Evolutionary conservation across 2,113 vertebrate genomes (phyloP).

Genomic region (Cyprinodon variegatus): DNA sequence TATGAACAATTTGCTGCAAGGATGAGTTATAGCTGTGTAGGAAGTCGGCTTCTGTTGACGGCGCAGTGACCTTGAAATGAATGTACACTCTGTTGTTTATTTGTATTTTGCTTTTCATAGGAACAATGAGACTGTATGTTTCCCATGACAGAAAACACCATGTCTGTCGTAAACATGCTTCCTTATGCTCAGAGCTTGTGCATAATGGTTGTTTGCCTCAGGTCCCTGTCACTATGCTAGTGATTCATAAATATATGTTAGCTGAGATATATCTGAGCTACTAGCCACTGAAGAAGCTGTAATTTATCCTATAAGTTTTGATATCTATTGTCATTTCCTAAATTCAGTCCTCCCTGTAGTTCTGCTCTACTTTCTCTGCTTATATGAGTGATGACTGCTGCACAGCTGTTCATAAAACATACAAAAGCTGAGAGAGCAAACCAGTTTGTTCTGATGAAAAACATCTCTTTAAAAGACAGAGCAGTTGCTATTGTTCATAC

Average conservation of each 20-base stretch:
- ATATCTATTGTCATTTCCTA: slow-evolving; percentile 45
- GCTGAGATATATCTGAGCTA: slow-evolving; percentile 58
- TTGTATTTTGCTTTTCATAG: slow-evolving; percentile 7
- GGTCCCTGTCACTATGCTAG: slow-evolving; percentile 57
- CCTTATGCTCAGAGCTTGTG: slow-evolving; percentile 49
- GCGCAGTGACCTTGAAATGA: slow-evolving; percentile 46
- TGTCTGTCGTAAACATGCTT: slow-evolving; percentile 59
- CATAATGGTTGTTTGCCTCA: slow-evolving; percentile 64
- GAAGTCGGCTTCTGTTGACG: slow-evolving; percentile 19
- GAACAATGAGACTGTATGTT: slow-evolving; percentile 33
- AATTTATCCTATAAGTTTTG: slow-evolving; percentile 43
- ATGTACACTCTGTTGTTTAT: slow-evolving; percentile 16
- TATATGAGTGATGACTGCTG: slow-evolving; percentile 21
- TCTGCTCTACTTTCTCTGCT: slow-evolving; percentile 6
- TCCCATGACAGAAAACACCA: slow-evolving; percentile 49
- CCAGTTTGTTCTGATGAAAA: slow-evolving; percentile 20
- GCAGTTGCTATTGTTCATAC: not conserved
- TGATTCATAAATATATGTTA: slow-evolving; percentile 71
- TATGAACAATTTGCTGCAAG: slow-evolving; percentile 1
- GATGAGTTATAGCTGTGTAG: slow-evolving; percentile 7
- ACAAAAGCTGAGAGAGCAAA: slow-evolving; percentile 11
- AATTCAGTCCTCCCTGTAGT: slow-evolving; percentile 11
- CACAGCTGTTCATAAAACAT: slow-evolving; percentile 31
- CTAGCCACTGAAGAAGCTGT: slow-evolving; percentile 40
- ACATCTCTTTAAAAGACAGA: slow-evolving; percentile 3